Percentiles rank a stretch among this genome's conserved stretches.
phyloP scores from a whole-genome alignment of 2,797 vertebrate species.

The Dicrostonyx torquatus region DNA sequence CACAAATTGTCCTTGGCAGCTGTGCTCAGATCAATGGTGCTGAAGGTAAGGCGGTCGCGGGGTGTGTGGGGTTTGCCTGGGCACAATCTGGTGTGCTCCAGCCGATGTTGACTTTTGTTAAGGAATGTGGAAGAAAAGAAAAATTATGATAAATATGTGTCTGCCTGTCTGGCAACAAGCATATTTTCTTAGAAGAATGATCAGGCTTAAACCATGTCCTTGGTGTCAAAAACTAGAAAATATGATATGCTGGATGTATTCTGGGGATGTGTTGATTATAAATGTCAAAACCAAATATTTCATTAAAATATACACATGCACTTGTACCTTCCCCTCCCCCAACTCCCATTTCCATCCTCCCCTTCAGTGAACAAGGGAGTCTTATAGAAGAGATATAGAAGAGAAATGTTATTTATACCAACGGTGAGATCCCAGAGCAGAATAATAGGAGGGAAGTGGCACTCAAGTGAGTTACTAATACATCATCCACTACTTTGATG shows the following conservation, averaged over 20 bases:
- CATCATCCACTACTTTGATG: constrained; percentile 49
- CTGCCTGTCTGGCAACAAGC: background rate
- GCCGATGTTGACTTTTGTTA: constrained; percentile 17
- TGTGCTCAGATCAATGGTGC: constrained; percentile 38
- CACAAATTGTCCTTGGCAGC: constrained; percentile 64
- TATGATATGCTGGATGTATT: background rate
- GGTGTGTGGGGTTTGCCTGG: background rate
- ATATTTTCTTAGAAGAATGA: background rate
- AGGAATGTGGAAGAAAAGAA: background rate
- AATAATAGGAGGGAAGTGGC: constrained; percentile 55
- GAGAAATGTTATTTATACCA: constrained; percentile 37
- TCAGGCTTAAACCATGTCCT: background rate
- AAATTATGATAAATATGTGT: background rate
- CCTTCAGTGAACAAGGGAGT: constrained; percentile 5
- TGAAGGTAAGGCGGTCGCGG: constrained; percentile 14
- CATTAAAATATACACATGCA: background rate
- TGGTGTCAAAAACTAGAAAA: background rate
- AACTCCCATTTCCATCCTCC: background rate
- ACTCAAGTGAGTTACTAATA: constrained; percentile 32
- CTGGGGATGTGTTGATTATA: background rate
- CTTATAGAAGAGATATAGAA: background rate
- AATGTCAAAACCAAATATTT: background rate
- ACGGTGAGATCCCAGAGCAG: constrained; percentile 45
- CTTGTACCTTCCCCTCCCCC: background rate
- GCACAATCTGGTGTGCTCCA: background rate